Percentiles rank a stretch among this genome's conserved stretches.
These are phyloP conservation scores for Trissoscelio sp. DNA, from an alignment of 2,888 invertebrate genomes.

Conservation along the genomic window DNA sequence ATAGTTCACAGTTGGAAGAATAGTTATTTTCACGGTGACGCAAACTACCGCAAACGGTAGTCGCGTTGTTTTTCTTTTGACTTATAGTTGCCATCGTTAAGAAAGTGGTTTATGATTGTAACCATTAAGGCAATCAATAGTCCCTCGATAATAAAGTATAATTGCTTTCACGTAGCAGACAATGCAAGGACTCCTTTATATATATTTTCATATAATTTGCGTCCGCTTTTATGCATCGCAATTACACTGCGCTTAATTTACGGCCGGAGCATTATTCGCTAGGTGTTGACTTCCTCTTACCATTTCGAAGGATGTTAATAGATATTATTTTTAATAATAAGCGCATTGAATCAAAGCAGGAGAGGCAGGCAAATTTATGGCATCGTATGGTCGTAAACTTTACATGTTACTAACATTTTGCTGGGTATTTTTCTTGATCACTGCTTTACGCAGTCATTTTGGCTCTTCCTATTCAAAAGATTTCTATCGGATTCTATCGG, in stretches of 20 bases:
- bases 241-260: slow-evolving; percentile 51
- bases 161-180: slow-evolving; percentile 37
- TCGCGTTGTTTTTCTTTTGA: slow-evolving; percentile 42
- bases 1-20: slow-evolving; percentile 59
- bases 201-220: slow-evolving; percentile 43
- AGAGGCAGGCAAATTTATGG: slow-evolving; percentile 38
- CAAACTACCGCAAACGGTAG: slow-evolving; percentile 45
- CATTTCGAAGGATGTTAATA: slow-evolving; percentile 53
- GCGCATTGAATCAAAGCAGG: slow-evolving; percentile 38
- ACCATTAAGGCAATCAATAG: slow-evolving; percentile 46
- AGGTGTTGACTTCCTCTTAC: slow-evolving; percentile 58
- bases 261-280: slow-evolving; percentile 27
- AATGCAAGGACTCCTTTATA: slow-evolving; percentile 31
- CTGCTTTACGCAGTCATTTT: background rate
- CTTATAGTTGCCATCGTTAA: slow-evolving; percentile 43
- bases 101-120: slow-evolving; percentile 39
- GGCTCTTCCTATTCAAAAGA: too few relatives aligned
- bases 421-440: slow-evolving; percentile 22
- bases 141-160: slow-evolving; percentile 44
- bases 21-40: slow-evolving; percentile 57
- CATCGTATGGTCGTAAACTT: slow-evolving; percentile 35
- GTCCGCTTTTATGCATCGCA: slow-evolving; percentile 39
- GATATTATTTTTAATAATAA: slow-evolving; percentile 57
- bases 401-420: slow-evolving; percentile 41
- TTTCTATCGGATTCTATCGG: too few relatives aligned